Percentiles rank a stretch among this genome's conserved stretches.
Evolutionary conservation across 1,140 invertebrate genomes (phyloP).

Genomic region (Heliconius nattereri): DNA sequence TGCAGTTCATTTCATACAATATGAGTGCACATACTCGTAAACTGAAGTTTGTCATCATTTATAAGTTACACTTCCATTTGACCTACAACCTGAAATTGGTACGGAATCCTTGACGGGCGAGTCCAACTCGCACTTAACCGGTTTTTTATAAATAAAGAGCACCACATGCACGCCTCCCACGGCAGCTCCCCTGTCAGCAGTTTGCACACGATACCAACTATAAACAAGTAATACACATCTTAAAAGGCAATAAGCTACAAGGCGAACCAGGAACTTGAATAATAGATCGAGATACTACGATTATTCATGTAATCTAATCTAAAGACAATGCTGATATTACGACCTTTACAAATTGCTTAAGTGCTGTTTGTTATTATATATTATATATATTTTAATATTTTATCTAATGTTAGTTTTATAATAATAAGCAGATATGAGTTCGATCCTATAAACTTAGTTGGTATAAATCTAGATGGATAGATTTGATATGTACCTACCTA

Average conservation of each 20-base stretch:
- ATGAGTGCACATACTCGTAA: no score
- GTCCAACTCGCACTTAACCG: no score
- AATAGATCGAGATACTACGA: conserved; percentile 3
- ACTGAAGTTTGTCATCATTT: no score
- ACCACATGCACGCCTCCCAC: background rate
- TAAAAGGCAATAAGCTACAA: conserved; percentile 36
- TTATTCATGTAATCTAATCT: conserved; percentile 28
- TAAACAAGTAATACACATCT: conserved; percentile 21
- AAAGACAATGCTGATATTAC: conserved; percentile 3
- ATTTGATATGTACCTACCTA: no score
- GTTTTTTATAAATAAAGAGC: no score
- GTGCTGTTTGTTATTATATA: background rate
- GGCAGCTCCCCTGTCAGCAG: background rate
- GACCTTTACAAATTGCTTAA: background rate
- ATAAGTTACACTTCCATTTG: no score
- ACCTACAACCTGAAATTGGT: no score
- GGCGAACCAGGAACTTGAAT: conserved; percentile 38
- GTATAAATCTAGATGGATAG: no score
- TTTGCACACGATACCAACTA: conserved; percentile 41
- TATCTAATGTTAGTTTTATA: background rate
- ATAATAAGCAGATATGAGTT: no score
- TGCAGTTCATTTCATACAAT: no score
- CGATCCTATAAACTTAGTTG: no score
- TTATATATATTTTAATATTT: background rate
- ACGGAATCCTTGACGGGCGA: no score